Percentiles rank a stretch among this genome's conserved stretches.
Conservation (phyloP, 2,888 invertebrate species). For the Saturnia pavonia region DNA sequence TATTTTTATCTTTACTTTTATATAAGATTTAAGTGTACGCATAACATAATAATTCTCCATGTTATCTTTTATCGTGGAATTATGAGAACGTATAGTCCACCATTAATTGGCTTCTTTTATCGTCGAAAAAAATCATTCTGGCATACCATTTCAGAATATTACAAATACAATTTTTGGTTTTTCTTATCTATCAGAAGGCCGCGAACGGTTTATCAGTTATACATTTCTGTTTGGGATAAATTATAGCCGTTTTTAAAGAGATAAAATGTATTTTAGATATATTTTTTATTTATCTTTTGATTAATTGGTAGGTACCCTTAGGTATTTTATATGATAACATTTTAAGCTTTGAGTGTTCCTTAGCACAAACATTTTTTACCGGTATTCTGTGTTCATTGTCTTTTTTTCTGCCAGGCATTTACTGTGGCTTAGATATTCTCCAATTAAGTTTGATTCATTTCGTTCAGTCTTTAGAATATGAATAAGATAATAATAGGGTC, state of each 20-base stretch:
- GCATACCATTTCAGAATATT: background rate
- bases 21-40: background rate
- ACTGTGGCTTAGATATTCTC: background rate
- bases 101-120: background rate
- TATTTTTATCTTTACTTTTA: background rate
- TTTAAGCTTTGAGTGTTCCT: background rate
- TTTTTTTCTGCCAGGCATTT: background rate
- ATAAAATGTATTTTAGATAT: too few species aligned
- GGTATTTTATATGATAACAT: too few species aligned
- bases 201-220: background rate
- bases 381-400: background rate
- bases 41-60: conserved; percentile 4
- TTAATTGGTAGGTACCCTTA: background rate
- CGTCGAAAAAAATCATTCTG: background rate
- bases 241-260: background rate
- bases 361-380: background rate
- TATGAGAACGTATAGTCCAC: background rate
- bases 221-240: background rate
- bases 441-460: background rate
- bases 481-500: background rate
- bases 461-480: background rate
- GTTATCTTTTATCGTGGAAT: conserved; percentile 8
- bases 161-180: background rate
- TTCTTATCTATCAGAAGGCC: background rate
- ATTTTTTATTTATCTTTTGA: background rate